Base-by-base conservation (phyloP, 2,797 vertebrate species). In the Lerista edwardsae region DNA sequence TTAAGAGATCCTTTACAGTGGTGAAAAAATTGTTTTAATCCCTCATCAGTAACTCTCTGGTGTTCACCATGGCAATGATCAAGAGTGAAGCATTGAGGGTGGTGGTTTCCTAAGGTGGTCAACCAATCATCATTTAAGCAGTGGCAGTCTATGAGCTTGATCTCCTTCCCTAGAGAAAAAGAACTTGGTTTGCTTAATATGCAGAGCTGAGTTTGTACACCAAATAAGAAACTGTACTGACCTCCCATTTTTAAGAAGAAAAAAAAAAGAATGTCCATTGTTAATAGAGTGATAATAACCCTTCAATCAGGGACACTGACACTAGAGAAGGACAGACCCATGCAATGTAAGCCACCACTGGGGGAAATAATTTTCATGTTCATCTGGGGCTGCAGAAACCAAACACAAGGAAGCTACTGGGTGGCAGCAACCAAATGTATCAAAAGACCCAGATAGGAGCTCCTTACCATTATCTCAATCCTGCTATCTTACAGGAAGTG, bases 21-120 rank as follows among this genome's bases (percentile, higher is more conserved):
- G 62, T 86, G 90, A 85, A 96, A 96, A 88, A 97, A 93, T 19
- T 64, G 25, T 59, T 90, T 85, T 85, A 96, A 88, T 2, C 91
- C 91, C 4, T 36, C 12, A 1, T 86, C 79, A 23, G 81, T 93
- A 84, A 96, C 81, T 25, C 86, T 90, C 57, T 79, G 51, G 1
- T 59, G 2, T 9, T 73, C 82, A 57, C 88, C 86, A 11, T 31
- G 67, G 82, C 95, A 96, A 88, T 86, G 87, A 74, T 93, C 88
- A 73, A 96, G 91, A 80, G 88, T 83, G 82, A 96, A 90, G 74
- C 77, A 83, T 55, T 6, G 71, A 34, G 93, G 95, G 73, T 81
- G 83, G 74, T 8, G 80, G 71, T 67, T 64, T n/a, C 93, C 91
- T 84, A 95, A 86, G 34, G 39, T 84, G 19, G 79, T 79, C 31